Percentiles rank a stretch among this genome's conserved stretches.
Evolutionary conservation across 2,113 vertebrate species (phyloP).

Genomic region (Rhadina sibilatrix): DNA sequence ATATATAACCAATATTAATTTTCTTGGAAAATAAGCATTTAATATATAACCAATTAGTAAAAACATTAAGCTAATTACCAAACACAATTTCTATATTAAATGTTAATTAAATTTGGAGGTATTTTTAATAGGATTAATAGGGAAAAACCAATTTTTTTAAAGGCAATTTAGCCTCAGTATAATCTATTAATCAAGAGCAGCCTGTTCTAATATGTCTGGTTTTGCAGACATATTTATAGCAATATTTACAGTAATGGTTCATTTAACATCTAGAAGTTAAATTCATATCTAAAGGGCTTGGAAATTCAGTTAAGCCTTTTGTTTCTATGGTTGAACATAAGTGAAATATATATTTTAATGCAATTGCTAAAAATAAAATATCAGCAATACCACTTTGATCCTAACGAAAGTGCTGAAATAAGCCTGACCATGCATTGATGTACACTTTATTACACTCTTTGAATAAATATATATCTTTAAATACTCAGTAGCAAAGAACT

Average conservation of each 20-base stretch:
- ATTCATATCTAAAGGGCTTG: background rate
- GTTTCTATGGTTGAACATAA: background rate
- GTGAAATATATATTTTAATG: background rate
- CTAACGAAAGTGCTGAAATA: background rate
- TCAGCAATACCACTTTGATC: background rate
- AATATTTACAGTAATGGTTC: conserved; percentile 15
- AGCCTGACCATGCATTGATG: background rate
- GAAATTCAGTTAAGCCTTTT: background rate
- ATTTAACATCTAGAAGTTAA: conserved; percentile 25
- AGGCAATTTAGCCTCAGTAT: conserved; percentile 38
- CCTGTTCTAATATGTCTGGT: background rate
- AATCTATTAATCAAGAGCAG: conserved; percentile 61
- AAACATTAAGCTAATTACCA: conserved; percentile 71
- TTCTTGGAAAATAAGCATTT: conserved; percentile 66
- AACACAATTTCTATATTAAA: conserved; percentile 66
- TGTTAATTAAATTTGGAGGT: conserved; percentile 69
- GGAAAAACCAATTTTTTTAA: conserved; percentile 58
- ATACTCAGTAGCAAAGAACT: background rate
- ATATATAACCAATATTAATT: conserved; percentile 45
- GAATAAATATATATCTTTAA: background rate
- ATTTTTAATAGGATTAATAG: conserved; percentile 65
- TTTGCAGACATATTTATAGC: conserved; percentile 34
- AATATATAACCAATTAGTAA: conserved; percentile 65
- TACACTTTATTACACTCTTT: background rate
- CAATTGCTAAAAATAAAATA: background rate